Evolutionary conservation across 2,797 vertebrate genomes (phyloP).

Genomic region (Parotocinclus haroldoi): DNA sequence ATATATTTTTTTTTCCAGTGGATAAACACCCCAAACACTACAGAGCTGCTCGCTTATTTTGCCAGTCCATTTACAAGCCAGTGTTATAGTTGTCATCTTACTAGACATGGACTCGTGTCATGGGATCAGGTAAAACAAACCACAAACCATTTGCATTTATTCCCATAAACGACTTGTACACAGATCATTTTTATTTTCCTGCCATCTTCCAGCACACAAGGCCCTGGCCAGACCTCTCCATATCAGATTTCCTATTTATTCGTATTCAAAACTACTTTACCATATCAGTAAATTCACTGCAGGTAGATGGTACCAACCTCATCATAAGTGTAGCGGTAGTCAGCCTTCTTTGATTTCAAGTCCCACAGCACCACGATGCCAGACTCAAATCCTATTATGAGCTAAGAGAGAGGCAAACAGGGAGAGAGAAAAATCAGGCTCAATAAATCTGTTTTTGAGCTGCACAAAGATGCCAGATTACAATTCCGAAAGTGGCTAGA

Average conservation of each 20-base stretch:
- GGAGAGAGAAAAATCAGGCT: conserved; percentile 55
- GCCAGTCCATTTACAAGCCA: too few relatives aligned
- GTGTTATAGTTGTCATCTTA: too few relatives aligned
- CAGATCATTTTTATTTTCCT: too few relatives aligned
- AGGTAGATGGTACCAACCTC: conserved; percentile 80
- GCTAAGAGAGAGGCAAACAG: conserved; percentile 71
- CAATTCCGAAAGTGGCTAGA: conserved; percentile 25
- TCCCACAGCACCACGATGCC: conserved; percentile 97
- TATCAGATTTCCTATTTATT: conserved; percentile 46
- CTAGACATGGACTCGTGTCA: too few relatives aligned
- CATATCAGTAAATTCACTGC: conserved; percentile 26
- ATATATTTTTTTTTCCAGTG: too few relatives aligned
- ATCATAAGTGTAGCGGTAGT: conserved; percentile 96
- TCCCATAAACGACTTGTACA: too few relatives aligned
- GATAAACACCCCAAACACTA: too few relatives aligned
- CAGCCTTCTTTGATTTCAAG: conserved; percentile 97
- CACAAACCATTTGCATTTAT: too few relatives aligned
- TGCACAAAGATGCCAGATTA: conserved; percentile 50
- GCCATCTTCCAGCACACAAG: conserved; percentile 5
- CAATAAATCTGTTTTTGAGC: conserved; percentile 49
- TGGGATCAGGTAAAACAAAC: too few relatives aligned
- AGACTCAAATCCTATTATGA: conserved; percentile 97
- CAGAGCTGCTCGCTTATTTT: too few relatives aligned
- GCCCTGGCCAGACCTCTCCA: conserved; percentile 24
- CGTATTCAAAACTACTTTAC: conserved; percentile 57